Evolutionary conservation across 2,113 vertebrate genomes (phyloP), one percentile per base, ranked within the genome.

Genomic region (Trichechus manatus): DNA sequence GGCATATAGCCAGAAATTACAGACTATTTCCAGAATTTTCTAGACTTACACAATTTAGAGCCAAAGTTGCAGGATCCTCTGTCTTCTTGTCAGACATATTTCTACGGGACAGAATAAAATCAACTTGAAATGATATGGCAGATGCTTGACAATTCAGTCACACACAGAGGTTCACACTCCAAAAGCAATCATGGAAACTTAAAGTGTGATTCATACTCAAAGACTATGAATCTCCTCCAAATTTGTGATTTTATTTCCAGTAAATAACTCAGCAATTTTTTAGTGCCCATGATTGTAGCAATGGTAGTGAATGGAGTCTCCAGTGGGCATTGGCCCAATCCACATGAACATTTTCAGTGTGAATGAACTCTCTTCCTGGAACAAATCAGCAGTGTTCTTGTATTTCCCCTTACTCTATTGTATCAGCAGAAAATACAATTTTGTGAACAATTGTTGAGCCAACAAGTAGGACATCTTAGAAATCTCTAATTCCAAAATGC

Each of bases 151-250:
- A 93, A 80, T 93, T 94, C 63, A 95, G 77, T 95, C 72, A 88
- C 78, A 82, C 29, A 75, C 11, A 72, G 36, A 95, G n/a, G 42
- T 86, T 97, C 42, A 66, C 17, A 93, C 70, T 88, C 63, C 42
- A 93, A 94, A 96, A 79, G 79, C 94, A 97, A 89, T 96, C 86
- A 83, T 87, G 70, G 44, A 87, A 97, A 94, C 42, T 56, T 72
- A 92, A 94, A 88, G 50, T 13, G 5, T 96, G 42, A 94, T 89
- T 93, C 91, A 83, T 94, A 68, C 50, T 97, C 87, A 77, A 87
- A 75, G 70, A 80, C 14, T 93, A 33, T 92, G 59, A 86, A n/a
- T 93, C 36, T 93, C 4, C 33, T 22, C 47, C 9, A 14, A 94
- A 94, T 82, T 13, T 89, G 77, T 87, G 68, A 93, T 42, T 66